phyloP scores from a whole-genome alignment of 2,113 vertebrate species.

The Gobio gobio region DNA sequence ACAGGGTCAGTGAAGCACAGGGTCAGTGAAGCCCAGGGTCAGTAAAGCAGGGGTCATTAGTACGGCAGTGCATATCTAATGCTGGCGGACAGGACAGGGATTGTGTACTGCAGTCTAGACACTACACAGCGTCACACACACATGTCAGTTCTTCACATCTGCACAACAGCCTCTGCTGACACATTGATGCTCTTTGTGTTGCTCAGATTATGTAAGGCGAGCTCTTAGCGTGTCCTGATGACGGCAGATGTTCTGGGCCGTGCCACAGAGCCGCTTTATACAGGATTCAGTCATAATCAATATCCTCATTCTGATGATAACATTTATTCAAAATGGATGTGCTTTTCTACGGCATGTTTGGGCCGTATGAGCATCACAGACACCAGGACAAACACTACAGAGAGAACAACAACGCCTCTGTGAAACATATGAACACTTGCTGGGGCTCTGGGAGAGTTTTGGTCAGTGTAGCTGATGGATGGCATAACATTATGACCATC shows the following conservation, averaged over 20 bases:
- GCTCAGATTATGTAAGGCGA: not conserved
- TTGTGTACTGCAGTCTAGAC: not conserved
- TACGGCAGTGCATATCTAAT: not conserved
- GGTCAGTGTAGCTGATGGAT: not conserved
- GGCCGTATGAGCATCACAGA: too few relatives aligned
- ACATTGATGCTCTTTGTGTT: not conserved
- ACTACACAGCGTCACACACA: not conserved
- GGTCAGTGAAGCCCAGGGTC: too few relatives aligned
- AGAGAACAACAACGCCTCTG: not conserved
- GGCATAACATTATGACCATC: not conserved
- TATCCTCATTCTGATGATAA: not conserved
- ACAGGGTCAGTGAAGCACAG: too few relatives aligned
- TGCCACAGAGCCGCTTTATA: too few relatives aligned
- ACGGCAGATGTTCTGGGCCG: too few relatives aligned
- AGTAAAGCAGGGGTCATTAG: not conserved
- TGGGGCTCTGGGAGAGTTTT: too few relatives aligned
- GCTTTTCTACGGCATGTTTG: too few relatives aligned
- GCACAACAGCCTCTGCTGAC: slow-evolving; percentile 4
- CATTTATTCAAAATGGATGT: not conserved
- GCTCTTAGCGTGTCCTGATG: not conserved
- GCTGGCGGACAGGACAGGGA: not conserved
- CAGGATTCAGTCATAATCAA: not conserved
- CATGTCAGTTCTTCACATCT: not conserved
- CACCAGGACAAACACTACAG: too few relatives aligned
- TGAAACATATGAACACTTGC: not conserved